A percentile compares a stretch with the other conserved stretches of the same genome.
Evolutionary conservation across 2,888 invertebrate species (phyloP).

Genomic region (Saturnia japonica): DNA sequence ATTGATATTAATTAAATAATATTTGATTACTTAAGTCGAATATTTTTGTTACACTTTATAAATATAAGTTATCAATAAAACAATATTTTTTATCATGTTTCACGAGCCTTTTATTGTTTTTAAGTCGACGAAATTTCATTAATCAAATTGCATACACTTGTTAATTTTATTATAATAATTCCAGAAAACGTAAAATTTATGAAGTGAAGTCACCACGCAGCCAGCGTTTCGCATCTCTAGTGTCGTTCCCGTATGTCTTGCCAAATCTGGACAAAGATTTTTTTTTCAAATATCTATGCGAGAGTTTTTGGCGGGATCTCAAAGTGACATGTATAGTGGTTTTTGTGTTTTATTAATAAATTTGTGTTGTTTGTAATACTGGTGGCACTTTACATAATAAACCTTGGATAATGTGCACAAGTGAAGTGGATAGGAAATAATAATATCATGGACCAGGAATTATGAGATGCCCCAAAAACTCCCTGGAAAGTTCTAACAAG

Average conservation of each 20-base stretch:
- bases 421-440: too few relatives aligned
- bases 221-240: constrained; percentile 88
- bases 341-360: too few relatives aligned
- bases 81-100: not conserved
- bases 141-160: constrained; percentile 14
- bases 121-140: not conserved
- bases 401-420: too few relatives aligned
- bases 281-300: not conserved
- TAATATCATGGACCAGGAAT: too few relatives aligned
- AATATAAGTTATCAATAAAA: constrained; percentile 8
- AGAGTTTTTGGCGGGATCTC: too few relatives aligned
- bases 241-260: constrained; percentile 88
- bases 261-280: constrained; percentile 81
- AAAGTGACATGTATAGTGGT: too few relatives aligned
- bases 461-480: too few relatives aligned
- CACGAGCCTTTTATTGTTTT: not conserved
- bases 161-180: constrained; percentile 4
- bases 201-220: constrained; percentile 84
- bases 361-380: too few relatives aligned
- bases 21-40: not conserved
- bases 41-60: constrained; percentile 4
- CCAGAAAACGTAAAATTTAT: constrained; percentile 34
- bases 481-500: too few relatives aligned
- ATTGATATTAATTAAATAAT: not conserved
- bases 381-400: too few relatives aligned